Base-by-base conservation (phyloP, 2,797 vertebrate genomes). In the Macropodus opercularis region DNA sequence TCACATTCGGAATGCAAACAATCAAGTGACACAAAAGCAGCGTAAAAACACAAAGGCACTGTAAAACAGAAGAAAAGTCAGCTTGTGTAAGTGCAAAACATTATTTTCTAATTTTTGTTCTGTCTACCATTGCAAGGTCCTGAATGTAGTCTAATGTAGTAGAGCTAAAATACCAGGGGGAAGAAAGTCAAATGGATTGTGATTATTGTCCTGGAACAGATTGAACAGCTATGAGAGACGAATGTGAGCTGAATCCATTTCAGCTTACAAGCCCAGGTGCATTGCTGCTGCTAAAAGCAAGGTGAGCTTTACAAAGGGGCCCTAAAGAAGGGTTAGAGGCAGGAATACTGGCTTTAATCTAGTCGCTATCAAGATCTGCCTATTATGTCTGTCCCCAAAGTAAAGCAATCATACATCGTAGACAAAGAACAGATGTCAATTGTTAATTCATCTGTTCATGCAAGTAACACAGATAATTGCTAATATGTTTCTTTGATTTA, bases 161-260 rank as follows among this genome's bases (percentile, higher is more conserved):
- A 84, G 80, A 88, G 90, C 91, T 93, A 91, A 95, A 95, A 93
- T 92, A 92, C 93, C 92, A 86, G 85, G 85, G 90, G 93, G 93
- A 91, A 90, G 79, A 90, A 91, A 92, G 90, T 93, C 92, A 94
- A 95, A 96, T 95, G 93, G 93, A 91, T 93, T 90, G 79, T 93
- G 93, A 94, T 94, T 94, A 94, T 93, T 95, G 91, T 93, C 91
- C 94, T 92, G 93, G 93, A 96, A 94, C 94, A 94, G 94, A 95
- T 89, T 94, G 93, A 94, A 91, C 90, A 92, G 88, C 91, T 92
- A 89, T 83, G 80, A 90, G 90, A 92, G 89, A 90, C 85, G 49
- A 86, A 91, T 93, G 93, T 95, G 94, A 95, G 90, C 91, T 90
- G 94, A 95, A 95, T 89, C 65, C 49, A 84, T 89, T 89, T 84